Evolutionary conservation across 2,113 vertebrate genomes (phyloP).

Genomic region (Thunnus thynnus): DNA sequence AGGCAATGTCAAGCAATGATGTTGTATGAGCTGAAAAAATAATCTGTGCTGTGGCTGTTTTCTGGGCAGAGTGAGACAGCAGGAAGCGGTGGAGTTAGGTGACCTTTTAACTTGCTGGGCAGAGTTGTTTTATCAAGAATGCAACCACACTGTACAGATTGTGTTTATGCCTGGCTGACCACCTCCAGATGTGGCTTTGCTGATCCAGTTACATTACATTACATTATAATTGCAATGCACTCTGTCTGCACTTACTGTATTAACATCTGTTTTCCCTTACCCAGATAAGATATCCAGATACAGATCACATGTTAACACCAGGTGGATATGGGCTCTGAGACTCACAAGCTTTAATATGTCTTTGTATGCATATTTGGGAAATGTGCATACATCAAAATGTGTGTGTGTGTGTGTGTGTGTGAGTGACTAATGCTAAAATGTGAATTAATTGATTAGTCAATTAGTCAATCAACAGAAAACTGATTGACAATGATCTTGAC

Average conservation of each 20-base stretch:
- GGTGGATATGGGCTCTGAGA: background rate
- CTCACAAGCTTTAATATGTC: background rate
- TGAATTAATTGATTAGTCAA: background rate
- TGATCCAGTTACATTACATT: background rate
- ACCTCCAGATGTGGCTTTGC: background rate
- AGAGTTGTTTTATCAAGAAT: background rate
- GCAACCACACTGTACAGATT: background rate
- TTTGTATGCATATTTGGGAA: background rate
- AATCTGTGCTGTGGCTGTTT: background rate
- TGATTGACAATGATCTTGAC: background rate
- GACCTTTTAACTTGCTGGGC: background rate
- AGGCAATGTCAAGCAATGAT: too few species aligned
- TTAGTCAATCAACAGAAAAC: background rate
- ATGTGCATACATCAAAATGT: background rate
- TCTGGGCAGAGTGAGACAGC: background rate
- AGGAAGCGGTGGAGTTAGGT: background rate
- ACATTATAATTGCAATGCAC: too few species aligned
- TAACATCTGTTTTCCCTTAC: too few species aligned
- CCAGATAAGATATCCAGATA: too few species aligned
- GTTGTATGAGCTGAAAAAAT: background rate
- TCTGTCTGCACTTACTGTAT: background rate
- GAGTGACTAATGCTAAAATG: background rate
- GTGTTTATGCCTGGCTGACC: background rate
- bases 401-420: too few species aligned
- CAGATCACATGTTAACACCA: too few species aligned